Base-by-base conservation (phyloP, 2,797 vertebrate species). In the Enteromius fasciolatus region DNA sequence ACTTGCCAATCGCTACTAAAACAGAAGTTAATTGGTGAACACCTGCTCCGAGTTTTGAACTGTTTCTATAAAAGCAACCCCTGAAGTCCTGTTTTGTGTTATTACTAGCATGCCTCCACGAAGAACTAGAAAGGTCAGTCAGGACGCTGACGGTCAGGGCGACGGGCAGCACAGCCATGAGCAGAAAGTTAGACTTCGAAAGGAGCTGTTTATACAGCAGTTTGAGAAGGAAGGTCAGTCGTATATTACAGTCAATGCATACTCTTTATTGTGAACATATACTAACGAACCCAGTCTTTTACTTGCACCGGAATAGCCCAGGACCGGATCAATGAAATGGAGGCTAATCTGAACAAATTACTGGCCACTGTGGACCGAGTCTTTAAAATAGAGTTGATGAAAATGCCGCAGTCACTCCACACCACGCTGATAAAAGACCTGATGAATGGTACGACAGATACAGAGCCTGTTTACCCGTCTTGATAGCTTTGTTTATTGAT, bases 371-470 rank as follows among this genome's bases (percentile, higher is more conserved):
- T 95, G 1, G 95, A 96, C 85, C 91, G 93, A 68, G 91, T 92
- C 0, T 93, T 96, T 1, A 88, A 90, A 0, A 94, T 96, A 73
- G 94, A 96, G 57, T 70, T 95, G 85, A 92, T 96, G 92, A 94
- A 94, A 86, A 90, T 95, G 89, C 95, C 95, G 0, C 89, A 87
- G 0, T 89, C 93, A 3, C 87, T 96, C 9, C 92, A 93, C 41
- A 94, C 88, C 2, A 93, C 94, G 4, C 88, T 52, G 0, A 89
- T 95, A 0, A 90, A 89, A 8, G 94, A 95, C 8, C 74, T 96
- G 46, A 82, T 92, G 0, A 88, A 81, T 0, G 90, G 94, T 94
- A 81, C 84, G 87, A 1, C 1, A 0, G 0, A 0, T 11, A n/a
- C 10, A 39, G 2, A 3, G 1, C 0, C 36, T 7, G 20, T 41